Base-by-base conservation (phyloP, 1,140 invertebrate genomes). In the Drosophila saltans region DNA sequence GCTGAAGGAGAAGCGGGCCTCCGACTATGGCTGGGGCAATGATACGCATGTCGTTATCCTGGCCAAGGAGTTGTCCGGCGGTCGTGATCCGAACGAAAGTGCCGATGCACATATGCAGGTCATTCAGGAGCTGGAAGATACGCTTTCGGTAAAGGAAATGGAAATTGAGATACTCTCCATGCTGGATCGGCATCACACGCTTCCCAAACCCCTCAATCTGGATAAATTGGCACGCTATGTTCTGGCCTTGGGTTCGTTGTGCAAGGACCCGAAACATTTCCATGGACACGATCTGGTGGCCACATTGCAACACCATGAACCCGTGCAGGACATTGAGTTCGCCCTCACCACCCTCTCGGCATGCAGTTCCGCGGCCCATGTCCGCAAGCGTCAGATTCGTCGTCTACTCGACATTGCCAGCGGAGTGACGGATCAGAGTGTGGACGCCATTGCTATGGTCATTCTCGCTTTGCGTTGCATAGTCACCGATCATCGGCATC, bases 361-460 rank as follows among this genome's bases (percentile, higher is more conserved):
- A 0, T 97, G 97, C 81, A 96, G 95, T 33, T 95, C 96, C 0
- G 96, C 96, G n/a, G 95, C 96, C 7, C 96, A 97, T 81, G 95
- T 97, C 0, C 92, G 96, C 24, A 96, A 97, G 78, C 94, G 96
- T 4, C 96, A 97, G 81, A 96, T 97, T 39, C 93, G 96, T 2
- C 93, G 96, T 4, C 93, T 97, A 0, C 80, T 97, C 60, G 96
- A 97, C 72, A 96, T 97, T 41, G 95, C 95, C 16, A 95, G 95
- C 69, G 94, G 95, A 1, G 95, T 95, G n/a, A 95, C 95, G 67
- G 95, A 96, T 77, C 96, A 96, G 82, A 96, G 95, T 71, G 93
- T 96, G 95, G 97, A 97, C 79, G 97, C 97, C 1, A 95, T 97
- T 72, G 95, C 96, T 0, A 96, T 97, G 95, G 96, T 96, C 16